These are phyloP conservation scores for Varecia variegata DNA, from an alignment of 2,797 vertebrate species.

Conservation along the genomic window DNA sequence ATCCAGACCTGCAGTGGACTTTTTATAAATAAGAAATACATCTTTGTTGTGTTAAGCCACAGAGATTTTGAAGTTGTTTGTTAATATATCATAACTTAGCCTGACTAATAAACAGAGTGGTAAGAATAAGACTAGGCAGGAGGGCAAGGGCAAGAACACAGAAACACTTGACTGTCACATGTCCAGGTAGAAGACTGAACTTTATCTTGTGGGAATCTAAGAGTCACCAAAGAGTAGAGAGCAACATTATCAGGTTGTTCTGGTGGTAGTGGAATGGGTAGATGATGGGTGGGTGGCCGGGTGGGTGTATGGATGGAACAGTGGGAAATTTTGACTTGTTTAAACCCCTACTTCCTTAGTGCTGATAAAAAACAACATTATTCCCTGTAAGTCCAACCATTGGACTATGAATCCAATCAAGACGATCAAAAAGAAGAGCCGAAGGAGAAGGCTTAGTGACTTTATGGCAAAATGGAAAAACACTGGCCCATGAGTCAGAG, in stretches of 20 bases:
- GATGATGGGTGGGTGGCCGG: neutral
- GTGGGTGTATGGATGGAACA: neutral
- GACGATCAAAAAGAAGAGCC: neutral
- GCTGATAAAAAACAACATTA: neutral
- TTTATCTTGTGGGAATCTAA: neutral
- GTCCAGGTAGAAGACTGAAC: neutral
- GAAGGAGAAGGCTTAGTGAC: neutral
- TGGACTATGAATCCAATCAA: neutral
- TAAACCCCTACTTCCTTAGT: neutral
- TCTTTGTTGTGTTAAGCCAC: neutral
- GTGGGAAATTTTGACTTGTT: neutral
- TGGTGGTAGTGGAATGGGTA: neutral
- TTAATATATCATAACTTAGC: neutral
- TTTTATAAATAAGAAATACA: neutral
- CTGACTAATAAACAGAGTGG: neutral
- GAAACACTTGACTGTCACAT: neutral
- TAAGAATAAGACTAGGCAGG: neutral
- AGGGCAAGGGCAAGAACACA: neutral
- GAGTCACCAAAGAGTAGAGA: neutral
- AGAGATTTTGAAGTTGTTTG: neutral
- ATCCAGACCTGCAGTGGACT: neutral
- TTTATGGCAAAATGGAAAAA: neutral
- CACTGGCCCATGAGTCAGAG: neutral
- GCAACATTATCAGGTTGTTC: neutral
- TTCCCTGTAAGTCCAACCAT: neutral